Conservation (phyloP, 2,888 invertebrate species). For the Dasysyrphus tricinctus region DNA sequence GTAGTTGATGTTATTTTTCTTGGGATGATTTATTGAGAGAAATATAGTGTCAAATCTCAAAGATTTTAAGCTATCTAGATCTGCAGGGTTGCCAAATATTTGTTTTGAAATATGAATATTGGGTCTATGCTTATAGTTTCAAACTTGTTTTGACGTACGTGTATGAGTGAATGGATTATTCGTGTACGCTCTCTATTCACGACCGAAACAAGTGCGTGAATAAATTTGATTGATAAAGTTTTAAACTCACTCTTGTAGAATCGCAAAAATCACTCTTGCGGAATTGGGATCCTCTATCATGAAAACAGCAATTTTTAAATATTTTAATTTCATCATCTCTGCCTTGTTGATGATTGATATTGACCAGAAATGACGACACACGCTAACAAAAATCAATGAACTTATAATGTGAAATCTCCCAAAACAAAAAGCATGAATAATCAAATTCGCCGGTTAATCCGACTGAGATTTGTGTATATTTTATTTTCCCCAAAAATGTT, state of each 20-base stretch:
- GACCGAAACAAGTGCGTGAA: no score
- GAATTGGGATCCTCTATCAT: no score
- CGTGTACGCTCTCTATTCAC: no score
- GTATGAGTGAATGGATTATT: no score
- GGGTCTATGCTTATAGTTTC: no score
- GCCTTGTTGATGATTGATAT: neutral
- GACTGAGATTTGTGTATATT: neutral
- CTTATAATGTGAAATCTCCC: neutral
- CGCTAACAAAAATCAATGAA: neutral
- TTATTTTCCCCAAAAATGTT: neutral
- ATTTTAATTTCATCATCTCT: no score
- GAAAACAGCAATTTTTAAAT: no score
- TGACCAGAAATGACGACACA: neutral
- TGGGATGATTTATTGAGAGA: neutral
- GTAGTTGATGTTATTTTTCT: neutral
- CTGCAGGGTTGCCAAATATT: neutral
- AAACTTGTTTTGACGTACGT: no score
- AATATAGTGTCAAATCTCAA: conserved; percentile 1
- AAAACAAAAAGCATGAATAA: conserved; percentile 19
- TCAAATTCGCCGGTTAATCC: neutral
- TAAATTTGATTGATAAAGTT: no score
- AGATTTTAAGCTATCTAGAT: conserved; percentile 20
- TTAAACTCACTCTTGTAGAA: no score
- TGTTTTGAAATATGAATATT: neutral
- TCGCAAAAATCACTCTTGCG: no score